These are phyloP conservation scores for Hermaeophaga mercurialis DNA, from an alignment of 2,888 invertebrate species.

Conservation along the genomic window DNA sequence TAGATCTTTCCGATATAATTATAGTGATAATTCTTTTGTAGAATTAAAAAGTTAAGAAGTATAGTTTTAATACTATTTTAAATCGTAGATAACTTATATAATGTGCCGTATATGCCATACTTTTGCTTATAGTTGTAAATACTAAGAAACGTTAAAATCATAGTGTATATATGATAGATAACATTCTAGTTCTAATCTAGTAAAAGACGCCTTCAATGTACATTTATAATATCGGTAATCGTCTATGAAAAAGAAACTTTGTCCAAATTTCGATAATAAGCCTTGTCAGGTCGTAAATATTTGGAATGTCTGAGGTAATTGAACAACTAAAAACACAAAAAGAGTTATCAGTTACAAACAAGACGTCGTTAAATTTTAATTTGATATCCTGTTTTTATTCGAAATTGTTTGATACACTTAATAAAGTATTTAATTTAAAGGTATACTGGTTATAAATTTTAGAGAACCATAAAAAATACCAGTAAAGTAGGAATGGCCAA, in stretches of 20 bases:
- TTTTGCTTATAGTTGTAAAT: slow-evolving; percentile 7
- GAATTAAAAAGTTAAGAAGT: no score
- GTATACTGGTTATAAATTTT: no score
- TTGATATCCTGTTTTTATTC: slow-evolving; percentile 1
- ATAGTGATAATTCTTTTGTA: no score
- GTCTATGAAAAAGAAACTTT: slow-evolving; percentile 18
- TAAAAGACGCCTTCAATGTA: slow-evolving; percentile 31
- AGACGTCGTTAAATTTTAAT: slow-evolving; percentile 19
- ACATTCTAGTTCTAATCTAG: slow-evolving; percentile 28
- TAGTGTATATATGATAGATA: no score
- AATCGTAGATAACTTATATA: no score
- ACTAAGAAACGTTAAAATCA: no score
- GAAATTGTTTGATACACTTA: not conserved
- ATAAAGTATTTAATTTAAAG: not conserved
- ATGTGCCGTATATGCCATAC: no score
- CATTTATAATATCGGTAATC: slow-evolving; percentile 26
- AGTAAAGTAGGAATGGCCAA: no score
- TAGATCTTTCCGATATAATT: no score
- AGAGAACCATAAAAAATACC: no score
- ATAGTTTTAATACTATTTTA: no score
- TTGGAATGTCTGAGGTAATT: slow-evolving; percentile 25
- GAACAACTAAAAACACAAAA: slow-evolving; percentile 17
- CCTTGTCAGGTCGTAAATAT: slow-evolving; percentile 27
- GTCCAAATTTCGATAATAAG: slow-evolving; percentile 24
- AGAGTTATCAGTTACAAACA: slow-evolving; percentile 19